Evolutionary conservation across 2,797 vertebrate genomes (phyloP).

Genomic region (Vultur gryphus): DNA sequence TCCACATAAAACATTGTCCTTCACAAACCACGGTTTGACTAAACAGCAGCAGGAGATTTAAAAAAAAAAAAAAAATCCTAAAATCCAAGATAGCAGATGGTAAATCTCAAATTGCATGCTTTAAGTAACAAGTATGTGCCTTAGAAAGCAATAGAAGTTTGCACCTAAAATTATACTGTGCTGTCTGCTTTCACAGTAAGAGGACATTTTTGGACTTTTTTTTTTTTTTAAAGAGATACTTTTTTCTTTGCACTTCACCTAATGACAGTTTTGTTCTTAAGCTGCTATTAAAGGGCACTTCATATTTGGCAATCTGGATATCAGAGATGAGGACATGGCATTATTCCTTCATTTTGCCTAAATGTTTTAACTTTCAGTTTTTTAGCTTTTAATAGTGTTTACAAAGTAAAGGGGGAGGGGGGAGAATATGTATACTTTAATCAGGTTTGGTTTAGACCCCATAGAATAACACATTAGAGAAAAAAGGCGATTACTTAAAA

Average conservation of each 20-base stretch:
- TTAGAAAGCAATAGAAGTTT: constrained; percentile 37
- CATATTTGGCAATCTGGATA: constrained; percentile 41
- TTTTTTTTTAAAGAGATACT: neutral
- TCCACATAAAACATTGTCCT: neutral
- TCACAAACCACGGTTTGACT: neutral
- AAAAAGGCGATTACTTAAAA: constrained; percentile 78
- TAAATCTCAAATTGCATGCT: constrained; percentile 47
- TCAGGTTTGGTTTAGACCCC: constrained; percentile 66
- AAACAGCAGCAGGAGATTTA: neutral
- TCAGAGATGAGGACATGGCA: constrained; percentile 10
- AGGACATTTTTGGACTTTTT: constrained; percentile 5
- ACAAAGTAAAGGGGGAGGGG: constrained; percentile 58
- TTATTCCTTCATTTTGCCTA: constrained; percentile 52
- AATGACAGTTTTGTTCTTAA: constrained; percentile 50
- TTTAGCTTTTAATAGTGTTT: constrained; percentile 66
- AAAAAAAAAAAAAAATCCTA: neutral
- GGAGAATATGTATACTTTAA: constrained; percentile 64
- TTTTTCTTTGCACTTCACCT: constrained; percentile 18
- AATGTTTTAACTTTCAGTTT: constrained; percentile 16
- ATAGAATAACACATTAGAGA: constrained; percentile 76
- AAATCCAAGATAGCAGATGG: constrained; percentile 51
- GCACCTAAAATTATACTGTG: constrained; percentile 50
- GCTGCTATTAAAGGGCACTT: constrained; percentile 46
- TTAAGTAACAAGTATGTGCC: constrained; percentile 52
- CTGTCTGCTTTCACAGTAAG: constrained; percentile 33